Base-by-base conservation (phyloP, 2,113 vertebrate genomes). In the Prinia subflava region DNA sequence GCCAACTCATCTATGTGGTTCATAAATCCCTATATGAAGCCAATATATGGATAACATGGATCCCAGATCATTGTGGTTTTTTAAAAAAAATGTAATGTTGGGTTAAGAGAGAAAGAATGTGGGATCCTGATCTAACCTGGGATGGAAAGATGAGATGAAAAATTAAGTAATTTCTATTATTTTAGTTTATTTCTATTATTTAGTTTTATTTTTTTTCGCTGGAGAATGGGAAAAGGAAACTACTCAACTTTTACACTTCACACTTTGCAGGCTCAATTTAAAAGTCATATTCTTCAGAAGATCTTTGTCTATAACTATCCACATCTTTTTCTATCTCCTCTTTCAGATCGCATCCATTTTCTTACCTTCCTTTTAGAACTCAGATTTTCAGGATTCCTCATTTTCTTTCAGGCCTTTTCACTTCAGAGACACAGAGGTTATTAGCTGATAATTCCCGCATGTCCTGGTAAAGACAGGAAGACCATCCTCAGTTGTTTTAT, bases 21-120 rank as follows among this genome's bases (percentile, higher is more conserved):
- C 9, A 3, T 56, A 41, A 50, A 15, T 27, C 9, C 4, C 27
- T 47, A 4, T 10, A 52, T 17, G 27, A 68, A 71, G 4, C 3
- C 35, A 69, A 47, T 25, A 24, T 10, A 31, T 4, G 6, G 3
- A 15, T 35, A 85, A 37, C 10, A 28, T n/a, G 20, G 11, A 41
- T 57, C 57, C 19, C 11, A 57, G 4, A 37, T 37, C 5, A 59
- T 3, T 49, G 21, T 27, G 33, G 35, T 75, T 68, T 68, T 49
- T 20, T 11, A 42, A 1, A 37, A 68, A 79, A n/a, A 23, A 1
- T 1, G 6, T 27, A 27, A 7, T 10, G 1, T 8, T 47, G 1
- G 0, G 3, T 55, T 76, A 15, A 78, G 50, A 47, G 15, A 44
- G 13, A 73, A 64, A 87, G 20, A 74, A 67, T 42, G 2, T 28